Evolutionary conservation across 2,888 invertebrate genomes (phyloP).

Genomic region (Erebia palarica): DNA sequence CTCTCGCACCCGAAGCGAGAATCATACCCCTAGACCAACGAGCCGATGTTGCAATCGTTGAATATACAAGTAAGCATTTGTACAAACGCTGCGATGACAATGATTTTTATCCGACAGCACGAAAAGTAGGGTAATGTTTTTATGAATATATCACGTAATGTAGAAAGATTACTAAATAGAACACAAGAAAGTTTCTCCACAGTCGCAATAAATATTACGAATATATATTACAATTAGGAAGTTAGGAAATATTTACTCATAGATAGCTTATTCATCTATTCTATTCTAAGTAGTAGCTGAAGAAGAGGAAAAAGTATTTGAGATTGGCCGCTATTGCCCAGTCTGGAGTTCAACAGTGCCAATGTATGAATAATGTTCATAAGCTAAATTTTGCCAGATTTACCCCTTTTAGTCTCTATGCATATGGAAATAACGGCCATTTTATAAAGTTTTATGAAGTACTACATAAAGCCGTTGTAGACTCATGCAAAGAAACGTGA

Average conservation of each 20-base stretch:
- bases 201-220: too few relatives aligned
- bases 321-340: constrained; percentile 76
- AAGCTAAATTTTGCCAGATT: constrained; percentile 76
- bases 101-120: not conserved
- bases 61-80: constrained; percentile 23
- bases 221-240: too few relatives aligned
- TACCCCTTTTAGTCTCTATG: constrained; percentile 57
- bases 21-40: constrained; percentile 84
- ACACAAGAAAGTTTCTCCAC: too few relatives aligned
- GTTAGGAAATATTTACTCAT: not conserved
- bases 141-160: too few relatives aligned
- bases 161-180: too few relatives aligned
- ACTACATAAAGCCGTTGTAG: constrained; percentile 71
- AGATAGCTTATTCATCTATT: constrained; percentile 6
- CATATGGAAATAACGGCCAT: constrained; percentile 78
- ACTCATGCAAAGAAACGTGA: constrained; percentile 68
- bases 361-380: constrained; percentile 48
- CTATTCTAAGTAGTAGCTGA: constrained; percentile 23
- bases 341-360: constrained; percentile 53
- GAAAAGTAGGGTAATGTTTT: not conserved
- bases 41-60: constrained; percentile 52
- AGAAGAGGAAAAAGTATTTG: constrained; percentile 31
- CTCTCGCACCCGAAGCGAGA: constrained; percentile 84
- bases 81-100: not conserved
- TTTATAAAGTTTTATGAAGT: constrained; percentile 55